Conservation (phyloP, 2,113 vertebrate genomes). For the Ancistrus triradiatus region DNA sequence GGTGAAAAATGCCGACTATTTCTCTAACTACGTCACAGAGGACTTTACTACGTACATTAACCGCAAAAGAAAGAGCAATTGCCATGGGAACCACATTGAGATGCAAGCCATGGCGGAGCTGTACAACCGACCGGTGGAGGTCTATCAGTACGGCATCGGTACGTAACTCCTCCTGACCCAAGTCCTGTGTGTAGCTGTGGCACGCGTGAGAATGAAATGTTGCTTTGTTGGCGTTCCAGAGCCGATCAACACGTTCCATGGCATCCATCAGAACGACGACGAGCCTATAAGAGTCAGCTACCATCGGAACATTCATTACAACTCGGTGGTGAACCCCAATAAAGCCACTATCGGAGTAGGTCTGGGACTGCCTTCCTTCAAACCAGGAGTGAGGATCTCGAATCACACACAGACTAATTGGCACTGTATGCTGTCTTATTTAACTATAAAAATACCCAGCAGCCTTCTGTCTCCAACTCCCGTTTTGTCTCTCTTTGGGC, state of each 20-base stretch:
- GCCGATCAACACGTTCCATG: conserved; percentile 94
- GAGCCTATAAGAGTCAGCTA: conserved; percentile 94
- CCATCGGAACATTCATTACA: conserved; percentile 94
- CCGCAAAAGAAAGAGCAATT: conserved; percentile 90
- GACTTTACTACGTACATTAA: conserved; percentile 94
- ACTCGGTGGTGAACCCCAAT: conserved; percentile 93
- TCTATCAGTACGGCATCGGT: conserved; percentile 88
- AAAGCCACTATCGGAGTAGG: conserved; percentile 93
- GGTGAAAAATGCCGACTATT: conserved; percentile 93
- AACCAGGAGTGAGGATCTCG: conserved; percentile 76
- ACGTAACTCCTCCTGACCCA: neutral
- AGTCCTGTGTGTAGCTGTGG: too few species aligned
- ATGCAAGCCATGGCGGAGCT: conserved; percentile 98
- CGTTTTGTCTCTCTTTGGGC: too few species aligned
- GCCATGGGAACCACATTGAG: conserved; percentile 94
- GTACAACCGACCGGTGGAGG: conserved; percentile 91
- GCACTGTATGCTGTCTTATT: neutral
- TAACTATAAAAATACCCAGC: too few species aligned
- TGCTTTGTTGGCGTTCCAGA: too few species aligned
- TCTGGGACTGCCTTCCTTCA: conserved; percentile 87
- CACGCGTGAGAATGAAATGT: neutral
- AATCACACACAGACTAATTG: neutral
- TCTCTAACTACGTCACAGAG: conserved; percentile 93
- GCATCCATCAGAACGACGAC: conserved; percentile 91
- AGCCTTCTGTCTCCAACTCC: too few species aligned